Conservation (phyloP, 1,140 invertebrate species). For the Drusus annulatus region DNA sequence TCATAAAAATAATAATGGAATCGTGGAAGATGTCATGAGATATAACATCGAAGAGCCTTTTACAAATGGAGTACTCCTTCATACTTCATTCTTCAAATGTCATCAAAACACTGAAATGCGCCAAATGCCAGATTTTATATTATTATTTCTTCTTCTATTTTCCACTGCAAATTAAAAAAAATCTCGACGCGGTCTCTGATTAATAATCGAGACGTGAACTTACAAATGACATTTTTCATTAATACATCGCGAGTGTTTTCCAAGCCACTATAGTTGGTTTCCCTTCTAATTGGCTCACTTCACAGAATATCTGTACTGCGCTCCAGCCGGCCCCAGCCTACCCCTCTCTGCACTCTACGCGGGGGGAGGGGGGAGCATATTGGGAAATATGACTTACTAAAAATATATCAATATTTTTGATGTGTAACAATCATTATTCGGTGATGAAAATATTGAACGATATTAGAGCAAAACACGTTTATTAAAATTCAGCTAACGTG, state of each 20-base stretch:
- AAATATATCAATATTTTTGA: no score
- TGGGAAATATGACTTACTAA: background rate
- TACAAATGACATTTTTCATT: constrained; percentile 30
- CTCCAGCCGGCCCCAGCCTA: constrained; percentile 1
- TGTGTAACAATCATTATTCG: no score
- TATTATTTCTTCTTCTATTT: background rate
- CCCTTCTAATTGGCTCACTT: constrained; percentile 49
- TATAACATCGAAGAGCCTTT: no score
- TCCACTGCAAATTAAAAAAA: constrained; percentile 10
- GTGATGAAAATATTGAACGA: no score
- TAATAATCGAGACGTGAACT: constrained; percentile 29
- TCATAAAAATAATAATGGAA: no score
- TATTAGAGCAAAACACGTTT: no score
- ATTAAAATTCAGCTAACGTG: no score
- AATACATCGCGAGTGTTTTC: constrained; percentile 37
- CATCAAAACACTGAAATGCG: no score
- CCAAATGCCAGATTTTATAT: no score
- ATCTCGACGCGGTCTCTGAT: constrained; percentile 15
- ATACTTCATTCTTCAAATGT: no score
- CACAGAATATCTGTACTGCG: constrained; percentile 19
- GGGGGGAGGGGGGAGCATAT: background rate
- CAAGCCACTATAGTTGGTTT: constrained; percentile 42
- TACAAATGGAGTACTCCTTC: no score
- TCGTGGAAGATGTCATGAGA: no score
- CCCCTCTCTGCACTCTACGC: background rate